Base-by-base conservation (phyloP, 2,888 invertebrate genomes). In the Lithodes maja region DNA sequence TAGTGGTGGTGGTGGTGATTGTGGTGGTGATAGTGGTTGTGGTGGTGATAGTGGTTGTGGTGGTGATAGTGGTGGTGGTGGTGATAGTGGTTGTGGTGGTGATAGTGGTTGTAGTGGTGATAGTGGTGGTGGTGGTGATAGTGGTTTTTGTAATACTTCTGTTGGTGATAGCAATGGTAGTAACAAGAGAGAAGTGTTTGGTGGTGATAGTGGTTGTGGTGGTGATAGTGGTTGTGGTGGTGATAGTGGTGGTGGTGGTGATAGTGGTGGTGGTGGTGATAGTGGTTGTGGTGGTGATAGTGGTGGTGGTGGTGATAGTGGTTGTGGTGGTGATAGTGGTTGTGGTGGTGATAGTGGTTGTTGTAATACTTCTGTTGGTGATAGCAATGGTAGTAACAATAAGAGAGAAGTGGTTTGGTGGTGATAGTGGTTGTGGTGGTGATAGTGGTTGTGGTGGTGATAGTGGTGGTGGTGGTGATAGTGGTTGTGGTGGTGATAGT, bases 181-280 rank as follows among this genome's bases (percentile, higher is more conserved):
- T n/a, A n/a, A n/a, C n/a, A n/a, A n/a, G 33, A 33, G 0, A 33
- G 33, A 33, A 33, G 33, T 33, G 33, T n/a, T n/a, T 71, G n/a
- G 71, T 71, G n/a, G 71, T 71, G n/a, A n/a, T 71, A 71, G 71
- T 71, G n/a, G 71, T 15, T 2, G 5, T 71, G n/a, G 5, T 71
- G n/a, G 71, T 71, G n/a, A n/a, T 71, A 15, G n/a, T 71, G n/a
- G 71, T 71, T 12, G 71, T 9, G n/a, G 71, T 15, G n/a, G 71
- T 71, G n/a, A 2, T 71, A n/a, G n/a, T 71, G n/a, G 7, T 15
- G n/a, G 5, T 9, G 2, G 71, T 71, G n/a, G 5, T 71, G n/a
- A n/a, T 71, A 71, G n/a, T 71, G n/a, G 71, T 71, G n/a, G 71
- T 71, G n/a, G 71, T 71, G n/a, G 71, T 71, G n/a, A n/a, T 71